Evolutionary conservation across 2,888 invertebrate species (phyloP).

Genomic region (Athetis lepigone): DNA sequence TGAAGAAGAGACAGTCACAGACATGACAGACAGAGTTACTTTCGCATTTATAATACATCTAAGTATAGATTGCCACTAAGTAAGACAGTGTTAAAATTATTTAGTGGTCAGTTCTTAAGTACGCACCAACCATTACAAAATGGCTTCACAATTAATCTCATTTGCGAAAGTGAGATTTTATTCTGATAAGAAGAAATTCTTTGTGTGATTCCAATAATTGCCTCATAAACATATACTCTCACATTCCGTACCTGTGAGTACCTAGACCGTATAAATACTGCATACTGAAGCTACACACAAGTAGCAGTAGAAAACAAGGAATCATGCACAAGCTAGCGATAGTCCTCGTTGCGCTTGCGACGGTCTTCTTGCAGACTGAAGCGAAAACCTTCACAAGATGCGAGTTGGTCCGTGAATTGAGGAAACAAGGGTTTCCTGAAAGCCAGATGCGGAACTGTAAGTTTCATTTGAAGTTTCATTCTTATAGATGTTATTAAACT

Average conservation of each 20-base stretch:
- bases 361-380: slow-evolving; percentile 55
- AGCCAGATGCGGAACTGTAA: slow-evolving; percentile 76
- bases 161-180: slow-evolving; percentile 53
- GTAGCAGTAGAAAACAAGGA: slow-evolving; percentile 33
- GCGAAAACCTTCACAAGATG: slow-evolving; percentile 73
- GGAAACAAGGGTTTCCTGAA: slow-evolving; percentile 76
- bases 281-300: slow-evolving; percentile 3
- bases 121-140: not conserved
- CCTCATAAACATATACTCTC: slow-evolving; percentile 5
- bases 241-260: not conserved
- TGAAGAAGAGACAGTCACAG: too few species aligned
- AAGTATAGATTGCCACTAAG: too few species aligned
- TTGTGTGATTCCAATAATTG: slow-evolving; percentile 27
- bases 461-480: slow-evolving; percentile 37
- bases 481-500: not conserved
- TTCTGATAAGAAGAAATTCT: slow-evolving; percentile 59
- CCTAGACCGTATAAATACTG: slow-evolving; percentile 39
- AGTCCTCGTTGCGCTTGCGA: slow-evolving; percentile 45
- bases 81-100: too few species aligned
- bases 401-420: slow-evolving; percentile 71
- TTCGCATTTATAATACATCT: too few species aligned
- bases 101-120: too few species aligned
- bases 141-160: slow-evolving; percentile 13
- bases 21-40: too few species aligned
- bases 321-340: slow-evolving; percentile 50